These are phyloP conservation scores for Alfaro cultratus DNA, from an alignment of 2,797 vertebrate genomes.

Conservation along the genomic window DNA sequence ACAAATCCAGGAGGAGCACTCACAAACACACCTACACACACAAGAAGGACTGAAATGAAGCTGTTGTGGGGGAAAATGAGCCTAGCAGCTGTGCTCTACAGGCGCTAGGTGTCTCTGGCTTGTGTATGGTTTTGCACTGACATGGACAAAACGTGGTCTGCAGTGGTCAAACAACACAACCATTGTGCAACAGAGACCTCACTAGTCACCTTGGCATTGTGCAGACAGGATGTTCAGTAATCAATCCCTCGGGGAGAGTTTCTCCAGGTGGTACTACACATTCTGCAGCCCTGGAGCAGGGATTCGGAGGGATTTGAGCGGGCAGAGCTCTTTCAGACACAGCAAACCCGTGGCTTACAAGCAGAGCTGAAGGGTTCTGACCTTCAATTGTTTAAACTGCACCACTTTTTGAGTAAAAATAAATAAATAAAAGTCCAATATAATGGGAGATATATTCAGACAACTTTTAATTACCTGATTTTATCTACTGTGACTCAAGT, in stretches of 20 bases:
- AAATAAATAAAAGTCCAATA: neutral
- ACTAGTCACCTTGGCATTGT: slow-evolving; percentile 63
- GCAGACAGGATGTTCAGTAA: slow-evolving; percentile 77
- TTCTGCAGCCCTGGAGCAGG: slow-evolving; percentile 62
- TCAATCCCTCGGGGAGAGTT: slow-evolving; percentile 75
- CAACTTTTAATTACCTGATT: slow-evolving; percentile 10
- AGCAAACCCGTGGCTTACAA: slow-evolving; percentile 69
- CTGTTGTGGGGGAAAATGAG: slow-evolving; percentile 62
- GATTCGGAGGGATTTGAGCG: slow-evolving; percentile 68
- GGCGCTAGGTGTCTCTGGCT: slow-evolving; percentile 68
- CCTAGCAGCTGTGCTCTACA: slow-evolving; percentile 67
- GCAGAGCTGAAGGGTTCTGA: slow-evolving; percentile 60
- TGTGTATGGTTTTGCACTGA: slow-evolving; percentile 62
- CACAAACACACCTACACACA: slow-evolving; percentile 3
- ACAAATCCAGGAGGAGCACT: slow-evolving; percentile 67
- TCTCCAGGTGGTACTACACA: slow-evolving; percentile 77
- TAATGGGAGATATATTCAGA: neutral
- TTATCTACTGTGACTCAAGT: neutral
- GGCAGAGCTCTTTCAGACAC: slow-evolving; percentile 71
- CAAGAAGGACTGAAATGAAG: slow-evolving; percentile 34
- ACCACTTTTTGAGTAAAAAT: slow-evolving; percentile 16
- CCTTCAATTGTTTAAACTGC: slow-evolving; percentile 48
- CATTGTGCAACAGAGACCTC: slow-evolving; percentile 72
- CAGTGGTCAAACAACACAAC: slow-evolving; percentile 65
- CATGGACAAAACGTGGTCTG: slow-evolving; percentile 63